phyloP scores from a whole-genome alignment of 35 echinoderm and acorn worm species.

The Ophioderma brevispina region DNA sequence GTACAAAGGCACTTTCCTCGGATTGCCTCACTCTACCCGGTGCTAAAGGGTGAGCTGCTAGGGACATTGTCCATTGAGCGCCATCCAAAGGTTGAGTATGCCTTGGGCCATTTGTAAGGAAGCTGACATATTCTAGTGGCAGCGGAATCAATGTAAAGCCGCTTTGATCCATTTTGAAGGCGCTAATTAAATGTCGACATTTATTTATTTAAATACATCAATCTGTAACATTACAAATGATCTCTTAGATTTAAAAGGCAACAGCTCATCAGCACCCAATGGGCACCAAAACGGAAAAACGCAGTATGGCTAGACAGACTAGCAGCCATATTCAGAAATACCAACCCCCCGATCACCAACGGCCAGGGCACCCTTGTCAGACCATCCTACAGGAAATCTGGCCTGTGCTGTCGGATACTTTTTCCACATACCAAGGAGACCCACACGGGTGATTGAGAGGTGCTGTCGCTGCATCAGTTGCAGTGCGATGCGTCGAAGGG shows the following conservation, averaged over 20 bases:
- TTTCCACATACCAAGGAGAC: slow-evolving; percentile 81
- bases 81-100: too few relatives aligned
- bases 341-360: slow-evolving; percentile 71
- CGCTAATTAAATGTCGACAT: too few relatives aligned
- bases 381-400: slow-evolving; percentile 81
- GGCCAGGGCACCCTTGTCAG: slow-evolving; percentile 88
- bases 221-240: too few relatives aligned
- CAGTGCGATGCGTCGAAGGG: slow-evolving; percentile 80
- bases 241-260: slow-evolving; percentile 64
- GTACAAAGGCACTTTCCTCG: too few relatives aligned
- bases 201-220: too few relatives aligned
- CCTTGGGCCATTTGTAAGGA: too few relatives aligned
- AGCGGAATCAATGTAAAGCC: too few relatives aligned
- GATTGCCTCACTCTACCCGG: too few relatives aligned
- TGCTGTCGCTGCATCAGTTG: slow-evolving; percentile 93
- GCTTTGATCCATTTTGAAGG: too few relatives aligned
- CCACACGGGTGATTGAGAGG: slow-evolving; percentile 87
- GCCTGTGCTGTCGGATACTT: slow-evolving; percentile 82
- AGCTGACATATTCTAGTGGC: too few relatives aligned
- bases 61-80: too few relatives aligned
- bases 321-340: slow-evolving; percentile 96
- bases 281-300: background rate
- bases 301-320: slow-evolving; percentile 92
- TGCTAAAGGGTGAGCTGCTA: too few relatives aligned
- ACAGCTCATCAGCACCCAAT: slow-evolving; percentile 4